These are phyloP conservation scores for Mormyrops attenuatus DNA, from an alignment of 2,797 vertebrate genomes.

Conservation along the genomic window DNA sequence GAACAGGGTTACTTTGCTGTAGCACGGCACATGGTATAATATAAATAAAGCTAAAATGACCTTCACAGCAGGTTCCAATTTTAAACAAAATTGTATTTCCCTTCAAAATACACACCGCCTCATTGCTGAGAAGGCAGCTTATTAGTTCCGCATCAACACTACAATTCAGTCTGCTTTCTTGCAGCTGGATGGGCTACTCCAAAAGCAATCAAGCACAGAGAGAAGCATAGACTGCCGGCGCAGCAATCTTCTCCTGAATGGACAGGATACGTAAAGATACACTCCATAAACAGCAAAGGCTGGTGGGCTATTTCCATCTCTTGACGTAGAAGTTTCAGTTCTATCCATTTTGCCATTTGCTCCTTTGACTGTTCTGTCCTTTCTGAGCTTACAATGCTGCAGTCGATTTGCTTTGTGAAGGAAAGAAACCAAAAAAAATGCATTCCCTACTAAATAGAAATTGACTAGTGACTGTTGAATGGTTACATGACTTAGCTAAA, in stretches of 20 bases:
- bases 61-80: background rate
- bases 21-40: background rate
- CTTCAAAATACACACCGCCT: background rate
- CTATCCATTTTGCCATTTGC: background rate
- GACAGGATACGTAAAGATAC: conserved; percentile 9
- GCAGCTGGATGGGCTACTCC: background rate
- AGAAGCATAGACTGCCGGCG: background rate
- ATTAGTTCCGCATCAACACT: conserved; percentile 25
- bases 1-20: background rate
- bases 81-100: background rate
- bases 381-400: background rate
- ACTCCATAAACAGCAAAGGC: background rate
- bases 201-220: conserved; percentile 14
- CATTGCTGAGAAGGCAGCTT: background rate
- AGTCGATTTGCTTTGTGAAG: background rate
- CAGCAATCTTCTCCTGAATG: conserved; percentile 15
- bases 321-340: background rate
- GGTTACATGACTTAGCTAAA: background rate
- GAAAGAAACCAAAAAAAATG: background rate
- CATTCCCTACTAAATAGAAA: background rate
- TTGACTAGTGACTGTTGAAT: too few species aligned
- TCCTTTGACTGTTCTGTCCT: background rate
- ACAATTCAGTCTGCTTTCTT: conserved; percentile 17
- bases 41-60: conserved; percentile 17
- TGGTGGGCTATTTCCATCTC: background rate